Evolutionary conservation across 2,113 vertebrate genomes (phyloP), one percentile per base, ranked within the genome.

Genomic region (Nothoprocta pentlandii): DNA sequence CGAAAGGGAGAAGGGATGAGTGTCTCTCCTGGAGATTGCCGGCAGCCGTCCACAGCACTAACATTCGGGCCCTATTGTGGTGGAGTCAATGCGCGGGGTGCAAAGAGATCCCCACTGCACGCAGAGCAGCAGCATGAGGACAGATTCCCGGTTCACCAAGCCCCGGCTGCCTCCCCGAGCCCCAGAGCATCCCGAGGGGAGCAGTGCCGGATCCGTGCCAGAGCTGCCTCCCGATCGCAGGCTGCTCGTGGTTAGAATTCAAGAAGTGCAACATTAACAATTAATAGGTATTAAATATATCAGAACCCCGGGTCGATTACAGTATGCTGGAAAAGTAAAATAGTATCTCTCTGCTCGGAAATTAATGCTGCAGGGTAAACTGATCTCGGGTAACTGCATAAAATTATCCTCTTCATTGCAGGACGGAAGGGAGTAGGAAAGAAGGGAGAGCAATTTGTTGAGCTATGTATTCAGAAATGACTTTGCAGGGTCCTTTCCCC

Each of bases 241-340:
- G 56, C 77, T 89, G 84, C 54, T 68, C 76, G 91, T 23, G 71
- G 92, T 78, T 91, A 97, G 92, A 97, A 96, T 96, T 97, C 96
- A 96, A 96, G 93, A 93, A 98, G 79, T 62, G 47, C 74, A 95
- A 92, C 97, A 97, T 98, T 97, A 98, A 97, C 87, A 97, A 97
- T 98, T 97, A 95, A 97, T 96, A 94, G 9, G 88, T 85, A 87
- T 97, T 96, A 96, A 96, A 94, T 84, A 85, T 70, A 86, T 87
- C 84, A 96, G 79, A 95, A 96, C 94, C 77, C 42, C 54, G 85
- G 64, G 53, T 97, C 64, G 91, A 97, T 96, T 96, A 97, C 95
- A 96, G 93, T 61, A 83, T 39, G 80, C 68, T 66, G 89, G 80
- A 96, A 95, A 74, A 96, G 93, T 73, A 92, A 92, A 95, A 77